phyloP scores from a whole-genome alignment of 1,140 invertebrate species.

The Ruditapes philippinarum region DNA sequence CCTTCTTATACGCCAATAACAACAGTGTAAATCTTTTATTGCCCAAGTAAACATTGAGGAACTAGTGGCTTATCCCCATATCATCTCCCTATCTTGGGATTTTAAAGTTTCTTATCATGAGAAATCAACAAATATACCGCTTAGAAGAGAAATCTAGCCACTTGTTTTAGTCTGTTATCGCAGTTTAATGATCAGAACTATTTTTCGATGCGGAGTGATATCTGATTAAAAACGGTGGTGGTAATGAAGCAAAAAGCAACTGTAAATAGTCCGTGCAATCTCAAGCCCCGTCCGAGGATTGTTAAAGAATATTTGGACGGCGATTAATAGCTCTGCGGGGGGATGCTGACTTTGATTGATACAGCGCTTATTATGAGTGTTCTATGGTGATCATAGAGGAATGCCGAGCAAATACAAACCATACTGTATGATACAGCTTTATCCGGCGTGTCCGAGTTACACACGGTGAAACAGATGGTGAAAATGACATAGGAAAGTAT shows the following conservation, averaged over 20 bases:
- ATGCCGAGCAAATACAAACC: no score
- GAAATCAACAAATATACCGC: constrained; percentile 59
- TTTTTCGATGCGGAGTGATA: constrained; percentile 66
- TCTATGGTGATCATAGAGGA: neutral
- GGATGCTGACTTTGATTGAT: constrained; percentile 35
- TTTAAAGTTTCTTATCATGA: constrained; percentile 53
- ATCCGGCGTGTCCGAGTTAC: no score
- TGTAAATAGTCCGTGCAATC: constrained; percentile 67
- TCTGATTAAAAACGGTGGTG: constrained; percentile 55
- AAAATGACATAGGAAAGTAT: no score
- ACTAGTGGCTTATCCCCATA: neutral
- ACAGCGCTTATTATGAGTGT: no score
- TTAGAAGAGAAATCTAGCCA: constrained; percentile 44
- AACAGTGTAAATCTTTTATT: constrained; percentile 37
- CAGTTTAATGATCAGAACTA: constrained; percentile 66
- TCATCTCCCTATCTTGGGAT: neutral
- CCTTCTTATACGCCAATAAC: neutral
- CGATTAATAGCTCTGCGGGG: constrained; percentile 48
- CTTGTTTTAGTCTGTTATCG: constrained; percentile 55
- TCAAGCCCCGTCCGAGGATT: constrained; percentile 45
- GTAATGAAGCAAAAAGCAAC: constrained; percentile 61
- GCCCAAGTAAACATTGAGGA: neutral
- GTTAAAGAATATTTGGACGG: constrained; percentile 36
- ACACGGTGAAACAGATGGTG: no score
- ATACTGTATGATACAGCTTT: no score